These are phyloP conservation scores for Catharus fuscescens DNA, from an alignment of 2,113 vertebrate species.

Conservation along the genomic window DNA sequence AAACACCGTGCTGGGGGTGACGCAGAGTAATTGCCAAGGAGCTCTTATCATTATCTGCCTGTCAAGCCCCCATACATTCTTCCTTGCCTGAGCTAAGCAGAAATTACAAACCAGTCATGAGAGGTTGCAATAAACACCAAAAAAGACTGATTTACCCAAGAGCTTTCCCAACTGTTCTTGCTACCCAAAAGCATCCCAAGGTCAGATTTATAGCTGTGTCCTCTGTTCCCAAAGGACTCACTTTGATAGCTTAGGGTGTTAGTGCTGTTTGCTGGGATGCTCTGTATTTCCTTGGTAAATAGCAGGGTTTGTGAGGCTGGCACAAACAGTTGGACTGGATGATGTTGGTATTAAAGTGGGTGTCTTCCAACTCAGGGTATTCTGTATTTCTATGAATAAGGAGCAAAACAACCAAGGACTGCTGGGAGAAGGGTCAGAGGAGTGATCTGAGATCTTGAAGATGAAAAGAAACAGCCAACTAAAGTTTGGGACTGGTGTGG, in stretches of 20 bases:
- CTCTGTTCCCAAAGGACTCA: not conserved
- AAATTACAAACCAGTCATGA: not conserved
- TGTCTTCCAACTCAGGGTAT: not conserved
- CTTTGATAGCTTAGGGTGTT: not conserved
- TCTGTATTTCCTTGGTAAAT: not conserved
- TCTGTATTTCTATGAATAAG: not conserved
- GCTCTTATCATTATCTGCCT: not conserved
- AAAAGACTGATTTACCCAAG: not conserved
- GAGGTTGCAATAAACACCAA: not conserved
- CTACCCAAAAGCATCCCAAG: not conserved
- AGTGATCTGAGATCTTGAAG: not conserved
- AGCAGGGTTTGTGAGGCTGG: not conserved
- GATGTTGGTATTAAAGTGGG: not conserved
- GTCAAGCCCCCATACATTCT: not conserved
- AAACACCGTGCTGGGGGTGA: not conserved
- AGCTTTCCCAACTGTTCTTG: not conserved
- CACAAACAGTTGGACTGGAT: not conserved
- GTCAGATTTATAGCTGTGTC: not conserved
- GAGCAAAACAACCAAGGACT: not conserved
- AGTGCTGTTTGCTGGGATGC: not conserved
- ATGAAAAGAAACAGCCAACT: not conserved
- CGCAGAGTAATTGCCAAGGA: not conserved
- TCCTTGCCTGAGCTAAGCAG: not conserved
- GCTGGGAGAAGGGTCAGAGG: not conserved
- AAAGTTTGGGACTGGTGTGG: not conserved